These are phyloP conservation scores for Erinaceus europaeus DNA, from an alignment of 2,113 vertebrate genomes.

Conservation along the genomic window DNA sequence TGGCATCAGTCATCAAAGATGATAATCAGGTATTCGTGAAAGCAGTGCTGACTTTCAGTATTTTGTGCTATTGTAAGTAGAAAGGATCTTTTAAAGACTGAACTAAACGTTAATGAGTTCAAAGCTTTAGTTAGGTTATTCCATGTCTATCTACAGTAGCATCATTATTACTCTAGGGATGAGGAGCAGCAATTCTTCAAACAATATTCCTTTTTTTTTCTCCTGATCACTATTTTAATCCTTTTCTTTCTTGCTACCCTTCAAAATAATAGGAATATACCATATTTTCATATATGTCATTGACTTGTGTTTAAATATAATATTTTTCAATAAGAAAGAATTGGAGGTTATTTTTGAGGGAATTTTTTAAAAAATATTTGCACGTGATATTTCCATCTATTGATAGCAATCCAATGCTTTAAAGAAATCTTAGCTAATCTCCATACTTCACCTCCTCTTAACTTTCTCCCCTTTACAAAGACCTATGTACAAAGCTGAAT, in stretches of 20 bases:
- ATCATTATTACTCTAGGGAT: neutral
- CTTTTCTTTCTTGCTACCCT: neutral
- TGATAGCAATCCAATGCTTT: constrained; percentile 60
- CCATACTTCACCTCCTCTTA: constrained; percentile 59
- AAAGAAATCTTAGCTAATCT: constrained; percentile 34
- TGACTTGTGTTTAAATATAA: neutral
- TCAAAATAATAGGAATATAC: neutral
- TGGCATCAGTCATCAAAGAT: neutral
- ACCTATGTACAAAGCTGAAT: constrained; percentile 33
- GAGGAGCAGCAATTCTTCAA: neutral
- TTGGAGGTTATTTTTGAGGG: constrained; percentile 61
- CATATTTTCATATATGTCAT: neutral
- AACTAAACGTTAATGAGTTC: neutral
- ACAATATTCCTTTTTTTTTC: neutral
- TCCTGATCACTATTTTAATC: neutral
- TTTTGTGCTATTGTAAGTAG: neutral
- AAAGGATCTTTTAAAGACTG: neutral
- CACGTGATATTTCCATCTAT: constrained; percentile 65
- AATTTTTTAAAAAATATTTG: constrained; percentile 66
- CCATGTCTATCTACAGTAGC: neutral
- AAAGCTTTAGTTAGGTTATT: neutral
- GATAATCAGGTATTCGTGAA: neutral
- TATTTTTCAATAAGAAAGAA: constrained; percentile 27
- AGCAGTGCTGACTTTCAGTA: neutral
- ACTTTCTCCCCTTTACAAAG: constrained; percentile 60